Base-by-base conservation (phyloP, 2,888 invertebrate species). In the Hyposoter dolosus region DNA sequence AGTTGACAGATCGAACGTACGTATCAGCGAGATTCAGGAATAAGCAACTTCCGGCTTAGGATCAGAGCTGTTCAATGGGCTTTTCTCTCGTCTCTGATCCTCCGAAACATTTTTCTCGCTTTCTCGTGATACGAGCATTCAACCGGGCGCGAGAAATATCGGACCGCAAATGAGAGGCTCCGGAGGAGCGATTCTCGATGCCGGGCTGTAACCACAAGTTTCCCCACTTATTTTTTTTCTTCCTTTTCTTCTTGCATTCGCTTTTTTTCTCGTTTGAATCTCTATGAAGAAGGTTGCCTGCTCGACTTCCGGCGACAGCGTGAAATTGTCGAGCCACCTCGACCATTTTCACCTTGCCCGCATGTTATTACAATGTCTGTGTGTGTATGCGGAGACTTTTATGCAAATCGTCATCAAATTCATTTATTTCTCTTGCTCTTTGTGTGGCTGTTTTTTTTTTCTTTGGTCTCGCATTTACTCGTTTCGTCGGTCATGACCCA, bases 271-370 rank as follows among this genome's bases (percentile, higher is more conserved):
- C 66, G 28, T 74, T 81, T 53, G 65, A 74, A 82, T 83, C 86
- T 84, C 80, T 85, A 84, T 87, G 79, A 82, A 87, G 83, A 83
- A 77, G 74, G 72, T 19, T 72, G 85, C 66, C 56, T 82, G 75
- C 43, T 56, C 76, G 84, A 88, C 86, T 83, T 82, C 84, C 86
- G 84, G 82, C 84, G 84, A 82, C 78, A 82, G 86, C 86, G 81
- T 86, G 86, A 83, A 86, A 86, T 86, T 81, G 81, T 80, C 86
- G 84, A 65, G 74, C 69, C 77, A 80, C 80, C 75, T 74, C 77
- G 50, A 7, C 74, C 50, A 47, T 74, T 84, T 76, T 74, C 83
- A 81, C 81, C 83, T 83, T 88, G 74, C 66, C 66, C 10, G 40
- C 75, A 68, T 81, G 53, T 81, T 65, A 81, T 81, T 65, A 53